Percentiles rank a stretch among this genome's conserved stretches.
These are phyloP conservation scores for Eueides isabella DNA, from an alignment of 1,140 invertebrate genomes.

Conservation along the genomic window DNA sequence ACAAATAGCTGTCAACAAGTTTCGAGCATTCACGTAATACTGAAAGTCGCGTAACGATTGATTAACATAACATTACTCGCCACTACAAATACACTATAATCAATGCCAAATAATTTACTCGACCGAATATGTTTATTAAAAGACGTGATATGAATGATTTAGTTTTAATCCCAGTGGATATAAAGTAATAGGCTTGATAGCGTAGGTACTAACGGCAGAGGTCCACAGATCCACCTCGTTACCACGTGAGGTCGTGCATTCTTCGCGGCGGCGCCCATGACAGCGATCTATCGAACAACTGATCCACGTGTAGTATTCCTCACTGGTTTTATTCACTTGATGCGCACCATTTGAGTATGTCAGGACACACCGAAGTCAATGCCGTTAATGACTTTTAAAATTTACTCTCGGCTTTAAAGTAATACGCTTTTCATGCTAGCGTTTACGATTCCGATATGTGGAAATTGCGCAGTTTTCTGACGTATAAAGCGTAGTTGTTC, in stretches of 20 bases:
- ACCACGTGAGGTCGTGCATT: slow-evolving; percentile 74
- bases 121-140: background rate
- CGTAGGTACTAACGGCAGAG: slow-evolving; percentile 72
- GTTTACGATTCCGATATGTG: slow-evolving; percentile 41
- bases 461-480: slow-evolving; percentile 55
- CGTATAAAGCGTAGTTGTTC: slow-evolving; percentile 24
- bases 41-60: background rate
- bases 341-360: slow-evolving; percentile 55
- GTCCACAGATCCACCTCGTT: slow-evolving; percentile 71
- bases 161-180: background rate
- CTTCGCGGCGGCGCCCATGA: slow-evolving; percentile 74
- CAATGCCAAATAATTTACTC: slow-evolving; percentile 2
- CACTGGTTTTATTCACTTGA: slow-evolving; percentile 69
- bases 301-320: slow-evolving; percentile 58
- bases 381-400: slow-evolving; percentile 52
- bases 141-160: background rate
- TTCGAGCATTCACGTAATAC: slow-evolving; percentile 4
- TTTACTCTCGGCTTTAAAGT: slow-evolving; percentile 56
- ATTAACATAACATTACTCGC: background rate
- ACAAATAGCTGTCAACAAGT: slow-evolving; percentile 13
- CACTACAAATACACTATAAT: slow-evolving; percentile 1
- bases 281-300: slow-evolving; percentile 69
- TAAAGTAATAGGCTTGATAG: background rate
- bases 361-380: slow-evolving; percentile 52
- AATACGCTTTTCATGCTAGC: slow-evolving; percentile 49